Conservation (phyloP, 2,113 vertebrate species). For the Mohoua ochrocephala region DNA sequence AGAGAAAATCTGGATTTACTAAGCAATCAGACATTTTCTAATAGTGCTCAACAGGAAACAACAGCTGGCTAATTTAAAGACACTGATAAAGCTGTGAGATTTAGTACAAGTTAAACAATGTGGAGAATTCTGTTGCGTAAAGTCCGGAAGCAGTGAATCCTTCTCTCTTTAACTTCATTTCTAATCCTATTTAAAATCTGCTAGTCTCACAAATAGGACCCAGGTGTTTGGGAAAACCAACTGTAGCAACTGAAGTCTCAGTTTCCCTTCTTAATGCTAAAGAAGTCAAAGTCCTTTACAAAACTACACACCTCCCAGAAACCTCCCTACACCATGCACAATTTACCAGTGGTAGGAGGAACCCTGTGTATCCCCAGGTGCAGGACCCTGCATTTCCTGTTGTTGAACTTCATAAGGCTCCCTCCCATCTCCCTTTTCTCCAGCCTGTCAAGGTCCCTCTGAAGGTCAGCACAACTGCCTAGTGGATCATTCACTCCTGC, state of each 20-base stretch:
- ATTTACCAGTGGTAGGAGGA: not conserved
- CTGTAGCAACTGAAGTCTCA: not conserved
- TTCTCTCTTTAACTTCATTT: not conserved
- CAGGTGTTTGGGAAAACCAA: not conserved
- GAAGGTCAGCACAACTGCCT: not conserved
- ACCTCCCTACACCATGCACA: not conserved
- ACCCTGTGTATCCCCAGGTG: not conserved
- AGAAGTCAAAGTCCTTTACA: not conserved
- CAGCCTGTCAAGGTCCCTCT: not conserved
- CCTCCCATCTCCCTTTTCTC: not conserved
- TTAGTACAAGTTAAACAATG: not conserved
- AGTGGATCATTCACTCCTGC: not conserved
- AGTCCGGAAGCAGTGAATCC: not conserved
- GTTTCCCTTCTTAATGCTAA: not conserved
- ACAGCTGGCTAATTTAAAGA: slow-evolving; percentile 21
- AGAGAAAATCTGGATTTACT: not conserved
- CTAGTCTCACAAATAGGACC: not conserved
- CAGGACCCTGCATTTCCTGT: not conserved
- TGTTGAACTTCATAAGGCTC: not conserved
- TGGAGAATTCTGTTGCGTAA: not conserved
- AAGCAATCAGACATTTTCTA: slow-evolving; percentile 21
- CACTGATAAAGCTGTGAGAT: not conserved
- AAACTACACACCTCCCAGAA: not conserved
- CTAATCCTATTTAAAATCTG: not conserved
- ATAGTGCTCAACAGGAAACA: not conserved